Percentiles rank a stretch among this genome's conserved stretches.
These are phyloP conservation scores for Microctonus brassicae DNA, from an alignment of 2,888 invertebrate genomes.

Conservation along the genomic window DNA sequence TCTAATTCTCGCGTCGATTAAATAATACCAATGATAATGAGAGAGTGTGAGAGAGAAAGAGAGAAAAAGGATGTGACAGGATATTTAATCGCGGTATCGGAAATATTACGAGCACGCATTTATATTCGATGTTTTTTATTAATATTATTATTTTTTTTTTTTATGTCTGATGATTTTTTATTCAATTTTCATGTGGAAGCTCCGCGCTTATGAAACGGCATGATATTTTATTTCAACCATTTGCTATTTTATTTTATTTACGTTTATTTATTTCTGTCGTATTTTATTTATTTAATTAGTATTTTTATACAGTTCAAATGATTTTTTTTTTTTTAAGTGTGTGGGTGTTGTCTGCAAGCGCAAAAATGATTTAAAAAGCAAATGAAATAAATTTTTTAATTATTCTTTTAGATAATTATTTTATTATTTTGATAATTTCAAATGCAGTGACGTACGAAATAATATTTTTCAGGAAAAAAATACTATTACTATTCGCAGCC, in stretches of 20 bases:
- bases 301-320: background rate
- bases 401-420: background rate
- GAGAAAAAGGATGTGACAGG: background rate
- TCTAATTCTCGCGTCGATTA: constrained; percentile 18
- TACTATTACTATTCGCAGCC: constrained; percentile 70
- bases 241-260: background rate
- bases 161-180: too few species aligned
- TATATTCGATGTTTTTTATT: background rate
- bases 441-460: constrained; percentile 22
- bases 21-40: constrained; percentile 2
- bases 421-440: background rate
- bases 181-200: background rate
- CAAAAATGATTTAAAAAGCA: constrained; percentile 9
- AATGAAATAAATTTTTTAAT: background rate
- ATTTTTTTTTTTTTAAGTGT: background rate
- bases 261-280: background rate
- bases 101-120: background rate
- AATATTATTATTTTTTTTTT: background rate
- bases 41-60: background rate
- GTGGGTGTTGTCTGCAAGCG: background rate
- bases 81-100: constrained; percentile 12
- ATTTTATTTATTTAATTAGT: background rate
- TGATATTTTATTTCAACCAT: background rate
- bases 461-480: constrained; percentile 62
- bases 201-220: background rate